Evolutionary conservation across 1,140 invertebrate genomes (phyloP).

Genomic region (Cherax quadricarinatus): DNA sequence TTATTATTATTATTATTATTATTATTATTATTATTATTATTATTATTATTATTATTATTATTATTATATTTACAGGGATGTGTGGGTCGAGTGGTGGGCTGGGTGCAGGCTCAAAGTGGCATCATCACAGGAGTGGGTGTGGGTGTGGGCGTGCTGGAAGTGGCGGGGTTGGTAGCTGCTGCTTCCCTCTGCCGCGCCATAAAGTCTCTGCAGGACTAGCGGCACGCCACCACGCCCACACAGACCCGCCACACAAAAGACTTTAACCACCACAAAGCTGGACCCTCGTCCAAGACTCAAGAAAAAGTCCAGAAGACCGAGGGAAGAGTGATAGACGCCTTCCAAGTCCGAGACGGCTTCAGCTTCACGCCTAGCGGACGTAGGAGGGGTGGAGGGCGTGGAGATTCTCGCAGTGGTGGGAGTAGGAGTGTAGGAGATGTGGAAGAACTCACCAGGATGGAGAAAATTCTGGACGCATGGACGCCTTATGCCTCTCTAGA

Average conservation of each 20-base stretch:
- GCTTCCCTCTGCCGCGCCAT: slow-evolving; percentile 66
- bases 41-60: no score
- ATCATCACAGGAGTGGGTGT: slow-evolving; percentile 67
- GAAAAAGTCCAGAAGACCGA: background rate
- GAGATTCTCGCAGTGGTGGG: background rate
- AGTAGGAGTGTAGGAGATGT: slow-evolving; percentile 54
- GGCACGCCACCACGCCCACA: slow-evolving; percentile 58
- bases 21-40: no score
- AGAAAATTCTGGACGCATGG: slow-evolving; percentile 70
- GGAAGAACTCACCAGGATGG: slow-evolving; percentile 56
- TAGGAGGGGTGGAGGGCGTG: background rate
- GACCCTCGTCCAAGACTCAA: background rate
- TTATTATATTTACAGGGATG: slow-evolving; percentile 47
- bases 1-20: no score
- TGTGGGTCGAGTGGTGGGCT: slow-evolving; percentile 55
- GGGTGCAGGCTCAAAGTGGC: slow-evolving; percentile 66
- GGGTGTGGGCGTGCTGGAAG: slow-evolving; percentile 65
- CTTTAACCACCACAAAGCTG: background rate
- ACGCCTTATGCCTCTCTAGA: slow-evolving; percentile 64
- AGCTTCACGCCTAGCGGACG: slow-evolving; percentile 12
- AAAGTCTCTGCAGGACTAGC: slow-evolving; percentile 47
- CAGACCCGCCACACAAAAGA: background rate
- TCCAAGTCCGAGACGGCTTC: slow-evolving; percentile 40
- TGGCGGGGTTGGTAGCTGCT: slow-evolving; percentile 67
- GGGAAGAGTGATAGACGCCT: background rate